Base-by-base conservation (phyloP, 1,140 invertebrate genomes). In the Drosophila arizonae region DNA sequence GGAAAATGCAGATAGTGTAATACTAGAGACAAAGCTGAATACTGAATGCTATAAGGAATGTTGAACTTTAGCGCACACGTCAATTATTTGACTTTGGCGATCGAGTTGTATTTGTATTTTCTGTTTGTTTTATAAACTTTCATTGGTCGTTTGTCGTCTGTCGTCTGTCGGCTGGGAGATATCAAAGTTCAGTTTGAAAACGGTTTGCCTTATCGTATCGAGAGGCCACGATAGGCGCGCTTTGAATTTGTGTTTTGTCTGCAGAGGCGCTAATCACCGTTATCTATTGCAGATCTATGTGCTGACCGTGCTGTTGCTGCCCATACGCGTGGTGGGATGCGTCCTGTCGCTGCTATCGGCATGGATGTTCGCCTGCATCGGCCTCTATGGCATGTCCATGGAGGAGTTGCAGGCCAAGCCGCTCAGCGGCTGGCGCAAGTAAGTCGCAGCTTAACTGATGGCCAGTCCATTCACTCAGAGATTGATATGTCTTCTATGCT, bases 391-490 rank as follows among this genome's bases (percentile, higher is more conserved):
- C 3, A 82, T 97, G 4, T 94, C 94, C 21, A 94, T 96, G 81
- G 94, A 96, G 57, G 95, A 97, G 76, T 92, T 97, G 6, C 93
- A 94, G 65, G 92, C 93, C 39, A 94, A 94, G 74, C 96, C 97
- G 6, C 93, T 97, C 62, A 94, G 94, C 6, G 96, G 96, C 71
- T 97, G 96, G 96, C 94, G 96, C 92, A 96, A 95, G 96, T 97
- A 93, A 93, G 92, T 92, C 1, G 4, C 33, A 1, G n/a, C 15
- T 17, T 17, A 17, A 17, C 17, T 17, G 17, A 17, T 17, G 17
- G 17, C 0, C 17, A 17, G 17, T 17, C 17, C 17, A 17, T 17
- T 1, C 4, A 30, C 6, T 30, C 21, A 24, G 28, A 30, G 28
- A 30, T 30, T 30, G 0, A 28, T 28, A 28, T 28, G 5, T 30